These are phyloP conservation scores for Chiloscyllium punctatum DNA, from an alignment of 2,797 vertebrate species.

Conservation along the genomic window DNA sequence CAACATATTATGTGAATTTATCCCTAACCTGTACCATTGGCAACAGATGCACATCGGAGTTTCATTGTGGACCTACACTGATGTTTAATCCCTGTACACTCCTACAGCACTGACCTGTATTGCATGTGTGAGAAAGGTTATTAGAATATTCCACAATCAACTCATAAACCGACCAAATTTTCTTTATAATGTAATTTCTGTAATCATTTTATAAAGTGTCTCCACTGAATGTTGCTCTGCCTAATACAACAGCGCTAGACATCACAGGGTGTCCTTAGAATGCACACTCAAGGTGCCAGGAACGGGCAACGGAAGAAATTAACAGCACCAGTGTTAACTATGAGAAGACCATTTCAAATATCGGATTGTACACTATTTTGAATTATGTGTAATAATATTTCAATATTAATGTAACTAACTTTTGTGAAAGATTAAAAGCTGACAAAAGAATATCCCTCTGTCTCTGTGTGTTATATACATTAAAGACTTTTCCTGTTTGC, in stretches of 20 bases:
- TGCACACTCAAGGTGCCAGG: no score
- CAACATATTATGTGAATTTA: background rate
- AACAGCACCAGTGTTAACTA: conserved; percentile 20
- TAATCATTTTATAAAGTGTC: background rate
- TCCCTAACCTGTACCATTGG: background rate
- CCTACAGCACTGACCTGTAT: background rate
- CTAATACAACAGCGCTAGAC: background rate
- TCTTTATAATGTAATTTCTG: background rate
- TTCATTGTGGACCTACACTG: background rate
- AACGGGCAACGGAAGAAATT: background rate
- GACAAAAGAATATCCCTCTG: background rate
- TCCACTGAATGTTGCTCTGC: background rate
- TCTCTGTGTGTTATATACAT: background rate
- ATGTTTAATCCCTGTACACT: no score
- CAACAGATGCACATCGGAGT: background rate
- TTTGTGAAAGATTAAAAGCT: conserved; percentile 28
- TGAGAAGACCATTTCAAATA: background rate
- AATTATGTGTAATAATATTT: conserved; percentile 30
- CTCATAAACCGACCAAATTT: background rate
- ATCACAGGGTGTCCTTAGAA: background rate
- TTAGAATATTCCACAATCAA: background rate
- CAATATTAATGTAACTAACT: conserved; percentile 32
- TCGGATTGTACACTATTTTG: conserved; percentile 4
- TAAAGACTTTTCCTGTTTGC: background rate
- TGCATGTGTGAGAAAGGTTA: background rate